Evolutionary conservation across 2,113 vertebrate genomes (phyloP).

Genomic region (Circaetus gallicus): DNA sequence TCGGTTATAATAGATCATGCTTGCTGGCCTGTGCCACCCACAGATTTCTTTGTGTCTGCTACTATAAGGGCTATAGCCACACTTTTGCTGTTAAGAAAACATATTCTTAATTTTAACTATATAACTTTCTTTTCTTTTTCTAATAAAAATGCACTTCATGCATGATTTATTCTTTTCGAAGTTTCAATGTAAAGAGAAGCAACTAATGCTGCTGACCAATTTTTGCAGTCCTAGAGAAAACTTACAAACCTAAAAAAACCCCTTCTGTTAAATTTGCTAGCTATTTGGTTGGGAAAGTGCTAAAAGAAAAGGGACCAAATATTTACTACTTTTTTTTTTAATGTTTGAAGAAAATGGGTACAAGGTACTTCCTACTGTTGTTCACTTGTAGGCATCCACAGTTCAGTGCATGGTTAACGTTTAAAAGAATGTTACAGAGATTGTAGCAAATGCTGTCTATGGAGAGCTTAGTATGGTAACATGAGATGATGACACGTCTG

Average conservation of each 20-base stretch:
- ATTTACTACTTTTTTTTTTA: too few relatives aligned
- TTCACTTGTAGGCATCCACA: neutral
- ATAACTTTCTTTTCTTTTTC: neutral
- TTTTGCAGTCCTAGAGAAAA: neutral
- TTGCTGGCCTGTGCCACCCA: neutral
- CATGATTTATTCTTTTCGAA: neutral
- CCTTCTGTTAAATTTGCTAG: neutral
- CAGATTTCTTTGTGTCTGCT: neutral
- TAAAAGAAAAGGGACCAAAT: neutral
- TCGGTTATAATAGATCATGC: neutral
- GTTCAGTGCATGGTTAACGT: neutral
- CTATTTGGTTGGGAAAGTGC: neutral
- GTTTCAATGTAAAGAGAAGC: neutral
- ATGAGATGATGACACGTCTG: neutral
- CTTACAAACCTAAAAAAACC: fast-evolving
- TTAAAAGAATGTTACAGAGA: neutral
- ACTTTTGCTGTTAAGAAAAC: neutral
- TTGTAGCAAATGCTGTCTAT: neutral
- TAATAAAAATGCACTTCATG: neutral
- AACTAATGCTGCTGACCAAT: neutral
- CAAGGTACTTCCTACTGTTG: neutral
- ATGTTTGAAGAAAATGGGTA: neutral
- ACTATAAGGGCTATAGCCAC: neutral
- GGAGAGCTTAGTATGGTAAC: neutral
- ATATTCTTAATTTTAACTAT: neutral